phyloP scores from a whole-genome alignment of 1,140 invertebrate genomes.

The Chironomus tepperi region DNA sequence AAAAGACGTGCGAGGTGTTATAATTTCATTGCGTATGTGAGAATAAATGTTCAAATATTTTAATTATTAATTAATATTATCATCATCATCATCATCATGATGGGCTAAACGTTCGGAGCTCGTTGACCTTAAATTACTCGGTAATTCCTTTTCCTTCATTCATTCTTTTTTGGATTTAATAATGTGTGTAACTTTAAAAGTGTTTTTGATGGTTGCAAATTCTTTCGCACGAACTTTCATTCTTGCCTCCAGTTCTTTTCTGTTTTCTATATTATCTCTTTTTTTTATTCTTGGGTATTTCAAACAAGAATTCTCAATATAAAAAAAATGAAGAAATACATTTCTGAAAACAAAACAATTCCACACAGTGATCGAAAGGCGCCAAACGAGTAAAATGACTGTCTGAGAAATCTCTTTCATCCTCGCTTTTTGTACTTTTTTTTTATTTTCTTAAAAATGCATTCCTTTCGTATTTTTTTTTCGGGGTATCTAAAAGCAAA shows the following conservation, averaged over 20 bases:
- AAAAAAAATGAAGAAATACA: slow-evolving; percentile 19
- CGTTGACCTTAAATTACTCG: not conserved
- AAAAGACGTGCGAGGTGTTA: too few relatives aligned
- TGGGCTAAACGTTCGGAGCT: not conserved
- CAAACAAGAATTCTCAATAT: not conserved
- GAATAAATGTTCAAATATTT: too few relatives aligned
- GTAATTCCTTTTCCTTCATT: not conserved
- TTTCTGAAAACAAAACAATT: slow-evolving; percentile 15
- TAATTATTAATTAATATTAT: too few relatives aligned
- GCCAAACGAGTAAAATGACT: slow-evolving; percentile 16
- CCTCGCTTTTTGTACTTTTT: not conserved
- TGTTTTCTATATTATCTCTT: not conserved
- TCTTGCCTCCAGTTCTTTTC: not conserved
- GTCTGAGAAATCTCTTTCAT: slow-evolving; percentile 23
- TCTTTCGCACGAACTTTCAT: not conserved
- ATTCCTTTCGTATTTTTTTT: not conserved
- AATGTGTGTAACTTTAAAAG: slow-evolving; percentile 20
- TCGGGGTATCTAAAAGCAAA: not conserved
- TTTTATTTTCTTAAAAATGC: slow-evolving; percentile 3
- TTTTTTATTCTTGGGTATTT: not conserved
- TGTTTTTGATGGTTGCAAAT: slow-evolving; percentile 17
- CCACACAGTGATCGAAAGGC: not conserved
- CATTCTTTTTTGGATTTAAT: not conserved
- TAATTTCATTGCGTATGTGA: too few relatives aligned
- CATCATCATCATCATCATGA: too few relatives aligned